Conservation (phyloP, 1,140 invertebrate genomes). For the Agraylea sexmaculata region DNA sequence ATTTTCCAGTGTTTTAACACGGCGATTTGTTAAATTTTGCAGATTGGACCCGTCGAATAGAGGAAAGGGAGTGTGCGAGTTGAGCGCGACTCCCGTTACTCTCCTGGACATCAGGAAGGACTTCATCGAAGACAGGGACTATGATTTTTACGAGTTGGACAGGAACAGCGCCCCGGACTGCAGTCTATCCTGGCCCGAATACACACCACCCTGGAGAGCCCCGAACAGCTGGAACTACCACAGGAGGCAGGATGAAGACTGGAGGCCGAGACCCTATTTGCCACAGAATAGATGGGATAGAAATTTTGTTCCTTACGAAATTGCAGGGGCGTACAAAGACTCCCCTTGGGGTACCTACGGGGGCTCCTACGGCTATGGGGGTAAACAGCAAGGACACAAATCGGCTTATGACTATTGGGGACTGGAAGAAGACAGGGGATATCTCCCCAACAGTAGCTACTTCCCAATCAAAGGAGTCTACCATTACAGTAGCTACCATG, state of each 20-base stretch:
- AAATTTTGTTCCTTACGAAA: conserved; percentile 20
- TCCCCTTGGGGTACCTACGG: conserved; percentile 34
- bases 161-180: conserved; percentile 37
- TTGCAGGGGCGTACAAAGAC: conserved; percentile 22
- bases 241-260: conserved; percentile 2
- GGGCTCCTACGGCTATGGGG: conserved; percentile 24
- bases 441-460: conserved; percentile 15
- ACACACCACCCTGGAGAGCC: conserved; percentile 7
- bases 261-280: conserved; percentile 6
- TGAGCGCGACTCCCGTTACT: conserved; percentile 53
- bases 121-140: conserved; percentile 54
- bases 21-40: conserved; percentile 21
- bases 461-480: conserved; percentile 15
- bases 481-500: conserved; percentile 8
- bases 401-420: conserved; percentile 20
- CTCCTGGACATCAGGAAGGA: conserved; percentile 50
- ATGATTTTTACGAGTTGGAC: conserved; percentile 66
- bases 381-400: conserved; percentile 5
- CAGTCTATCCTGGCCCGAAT: conserved; percentile 26
- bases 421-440: conserved; percentile 13
- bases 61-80: conserved; percentile 57
- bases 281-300: conserved; percentile 14
- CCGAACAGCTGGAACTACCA: background rate
- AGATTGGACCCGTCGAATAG: conserved; percentile 49
- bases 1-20: too few species aligned